Evolutionary conservation across 2,888 invertebrate species (phyloP), one percentile per base, ranked within the genome.

Genomic region (Lepidocyrtoides sp.): DNA sequence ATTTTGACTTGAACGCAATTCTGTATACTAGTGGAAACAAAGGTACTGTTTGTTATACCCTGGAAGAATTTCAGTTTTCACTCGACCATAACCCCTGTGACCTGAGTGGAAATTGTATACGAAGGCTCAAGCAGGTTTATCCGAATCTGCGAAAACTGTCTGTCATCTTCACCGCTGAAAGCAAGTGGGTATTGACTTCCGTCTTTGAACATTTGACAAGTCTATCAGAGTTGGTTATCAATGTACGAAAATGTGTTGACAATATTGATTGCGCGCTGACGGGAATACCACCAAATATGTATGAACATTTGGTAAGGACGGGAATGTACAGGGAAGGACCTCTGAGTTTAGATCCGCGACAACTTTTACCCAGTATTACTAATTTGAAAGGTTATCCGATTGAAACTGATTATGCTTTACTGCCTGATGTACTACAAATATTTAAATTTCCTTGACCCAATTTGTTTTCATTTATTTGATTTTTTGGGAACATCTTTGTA

Each of bases 111-210:
- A 63, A 77, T 12, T 91, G 90, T 48, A 75, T 92, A 8, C n/a
- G 79, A n/a, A 57, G 83, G 14, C 44, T 92, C 0, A 54, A 79
- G 12, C 84, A 85, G 36, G 91, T 92, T 0, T 92, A 82, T 41
- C 88, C 92, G 5, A 91, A 91, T 26, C 69, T 92, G 41, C 84
- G 79, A 51, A 92, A 84, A 14, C 72, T 92, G 0, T 88, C 91
- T 5, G 84, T 92, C 2, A 84, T 91, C 17, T 86, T 91, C 32
- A 91, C 91, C 7, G 17, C 66, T 0, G 91, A 91, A 60, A 83
- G 87, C 17, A 91, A 79, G 23, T 57, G 69, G 51, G 77, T 90
- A 0, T 29, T 90, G 5, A 82, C 82, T 1, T 82, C 87, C n/a
- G 48, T 92, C 29, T 92, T 92, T 57, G 75, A 92, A 66, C 82